Conservation (phyloP, 1,140 invertebrate species). For the Sinonovacula constricta region DNA sequence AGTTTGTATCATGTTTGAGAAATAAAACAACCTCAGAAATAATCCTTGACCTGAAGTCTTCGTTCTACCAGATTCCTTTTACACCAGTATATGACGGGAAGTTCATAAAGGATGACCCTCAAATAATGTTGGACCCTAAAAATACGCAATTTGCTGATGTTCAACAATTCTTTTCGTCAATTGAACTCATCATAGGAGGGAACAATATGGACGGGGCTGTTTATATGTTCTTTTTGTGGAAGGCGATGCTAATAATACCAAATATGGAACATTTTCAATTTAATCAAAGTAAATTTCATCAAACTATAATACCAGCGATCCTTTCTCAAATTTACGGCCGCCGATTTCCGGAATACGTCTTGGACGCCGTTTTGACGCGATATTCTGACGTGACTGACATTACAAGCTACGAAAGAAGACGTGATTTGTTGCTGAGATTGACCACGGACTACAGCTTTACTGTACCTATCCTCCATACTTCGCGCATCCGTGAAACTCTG, state of each 20-base stretch:
- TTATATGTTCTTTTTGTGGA: neutral
- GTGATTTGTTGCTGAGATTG: neutral
- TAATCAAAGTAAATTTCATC: neutral
- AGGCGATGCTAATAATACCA: neutral
- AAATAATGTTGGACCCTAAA: neutral
- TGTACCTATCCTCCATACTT: neutral
- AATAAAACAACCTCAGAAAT: neutral
- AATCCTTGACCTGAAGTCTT: neutral
- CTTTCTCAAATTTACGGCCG: neutral
- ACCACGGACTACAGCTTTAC: neutral
- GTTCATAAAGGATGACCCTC: slow-evolving; percentile 22
- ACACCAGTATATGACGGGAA: slow-evolving; percentile 28
- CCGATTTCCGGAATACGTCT: neutral
- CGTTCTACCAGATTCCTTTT: neutral
- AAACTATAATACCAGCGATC: neutral
- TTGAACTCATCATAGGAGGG: slow-evolving; percentile 35
- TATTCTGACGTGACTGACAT: slow-evolving; percentile 14
- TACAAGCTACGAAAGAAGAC: neutral
- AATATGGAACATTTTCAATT: neutral
- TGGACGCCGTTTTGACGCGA: neutral
- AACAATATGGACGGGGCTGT: neutral
- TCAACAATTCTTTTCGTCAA: neutral
- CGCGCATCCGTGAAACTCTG: neutral
- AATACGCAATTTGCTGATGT: neutral
- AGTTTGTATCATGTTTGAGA: neutral